Evolutionary conservation across 2,113 vertebrate genomes (phyloP).

Genomic region (Grammomys dolichurus): DNA sequence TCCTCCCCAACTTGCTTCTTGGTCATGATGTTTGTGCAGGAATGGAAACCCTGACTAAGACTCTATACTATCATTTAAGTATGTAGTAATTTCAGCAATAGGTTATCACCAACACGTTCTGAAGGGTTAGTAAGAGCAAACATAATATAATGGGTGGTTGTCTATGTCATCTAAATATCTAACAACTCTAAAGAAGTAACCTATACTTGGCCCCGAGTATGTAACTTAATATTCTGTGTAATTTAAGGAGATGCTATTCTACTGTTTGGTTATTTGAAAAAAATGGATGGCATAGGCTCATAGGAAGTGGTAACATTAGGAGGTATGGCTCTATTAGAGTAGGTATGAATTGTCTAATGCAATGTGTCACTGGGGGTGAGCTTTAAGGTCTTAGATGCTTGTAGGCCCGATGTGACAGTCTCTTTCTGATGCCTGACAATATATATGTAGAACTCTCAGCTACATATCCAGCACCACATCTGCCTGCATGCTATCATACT

Average conservation of each 20-base stretch:
- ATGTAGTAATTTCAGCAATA: not conserved
- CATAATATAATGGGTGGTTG: not conserved
- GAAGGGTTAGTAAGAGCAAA: not conserved
- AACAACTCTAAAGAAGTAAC: not conserved
- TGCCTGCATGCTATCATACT: not conserved
- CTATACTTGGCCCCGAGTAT: not conserved
- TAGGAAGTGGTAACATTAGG: not conserved
- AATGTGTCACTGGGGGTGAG: not conserved
- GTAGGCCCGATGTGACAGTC: not conserved
- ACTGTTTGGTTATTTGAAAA: not conserved
- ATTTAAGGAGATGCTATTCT: no score
- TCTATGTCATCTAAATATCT: no score
- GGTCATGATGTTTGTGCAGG: no score
- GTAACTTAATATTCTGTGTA: not conserved
- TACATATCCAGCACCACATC: not conserved
- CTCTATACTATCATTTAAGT: not conserved
- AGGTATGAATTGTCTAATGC: not conserved
- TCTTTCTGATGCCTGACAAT: not conserved
- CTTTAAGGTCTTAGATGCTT: not conserved
- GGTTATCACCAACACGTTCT: not conserved
- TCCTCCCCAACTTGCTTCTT: no score
- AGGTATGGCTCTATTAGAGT: not conserved
- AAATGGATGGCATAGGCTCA: not conserved
- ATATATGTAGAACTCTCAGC: not conserved
- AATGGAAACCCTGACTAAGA: no score